phyloP scores from a whole-genome alignment of 2,888 invertebrate genomes.

The Peribatodes rhomboidaria region DNA sequence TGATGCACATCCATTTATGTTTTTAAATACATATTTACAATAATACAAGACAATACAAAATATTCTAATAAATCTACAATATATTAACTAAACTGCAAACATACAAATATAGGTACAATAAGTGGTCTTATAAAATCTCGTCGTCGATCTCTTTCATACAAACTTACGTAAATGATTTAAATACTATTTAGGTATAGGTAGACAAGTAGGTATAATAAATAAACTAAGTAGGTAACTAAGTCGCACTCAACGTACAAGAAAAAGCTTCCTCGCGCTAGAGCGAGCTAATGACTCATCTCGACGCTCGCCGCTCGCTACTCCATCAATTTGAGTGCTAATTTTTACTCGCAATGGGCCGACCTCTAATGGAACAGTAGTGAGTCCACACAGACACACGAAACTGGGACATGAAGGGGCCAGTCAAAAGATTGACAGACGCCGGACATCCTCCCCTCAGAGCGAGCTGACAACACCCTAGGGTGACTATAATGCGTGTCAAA shows the following conservation, averaged over 20 bases:
- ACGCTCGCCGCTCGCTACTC: conserved; percentile 30
- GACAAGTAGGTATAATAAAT: not conserved
- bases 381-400: conserved; percentile 41
- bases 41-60: too few species aligned
- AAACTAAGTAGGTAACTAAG: conserved; percentile 3
- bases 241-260: conserved; percentile 6
- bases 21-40: too few species aligned
- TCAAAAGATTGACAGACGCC: conserved; percentile 62
- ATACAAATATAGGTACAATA: too few species aligned
- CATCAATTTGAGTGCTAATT: conserved; percentile 45
- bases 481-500: conserved; percentile 45
- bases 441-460: conserved; percentile 59
- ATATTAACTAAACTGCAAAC: too few species aligned
- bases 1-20: too few species aligned
- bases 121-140: too few species aligned
- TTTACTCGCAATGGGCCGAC: conserved; percentile 36
- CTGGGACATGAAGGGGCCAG: conserved; percentile 46
- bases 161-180: too few species aligned
- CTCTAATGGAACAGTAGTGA: conserved; percentile 44
- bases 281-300: conserved; percentile 35
- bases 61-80: too few species aligned
- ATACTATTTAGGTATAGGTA: not conserved
- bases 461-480: conserved; percentile 52
- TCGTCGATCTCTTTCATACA: too few species aligned
- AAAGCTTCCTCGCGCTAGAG: conserved; percentile 20